Conservation (phyloP, 2,797 vertebrate species). For the Sebastes matsubarae region DNA sequence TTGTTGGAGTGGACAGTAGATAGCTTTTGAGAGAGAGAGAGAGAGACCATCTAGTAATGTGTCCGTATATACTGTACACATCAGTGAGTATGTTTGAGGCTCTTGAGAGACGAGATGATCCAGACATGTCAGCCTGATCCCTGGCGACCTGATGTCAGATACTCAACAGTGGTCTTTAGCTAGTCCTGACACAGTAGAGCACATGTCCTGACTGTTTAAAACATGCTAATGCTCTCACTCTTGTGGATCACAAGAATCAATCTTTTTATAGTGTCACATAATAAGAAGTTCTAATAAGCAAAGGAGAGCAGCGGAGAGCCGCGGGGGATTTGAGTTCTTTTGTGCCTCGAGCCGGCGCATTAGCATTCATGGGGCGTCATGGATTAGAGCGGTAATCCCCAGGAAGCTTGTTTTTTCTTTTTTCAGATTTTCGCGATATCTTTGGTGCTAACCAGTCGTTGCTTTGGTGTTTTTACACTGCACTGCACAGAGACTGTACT, state of each 20-base stretch:
- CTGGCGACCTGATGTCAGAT: constrained; percentile 22
- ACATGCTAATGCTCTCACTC: constrained; percentile 37
- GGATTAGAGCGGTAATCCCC: constrained; percentile 67
- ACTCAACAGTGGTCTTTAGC: background rate
- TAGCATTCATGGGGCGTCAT: constrained; percentile 59
- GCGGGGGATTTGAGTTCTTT: constrained; percentile 47
- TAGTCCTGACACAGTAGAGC: constrained; percentile 12
- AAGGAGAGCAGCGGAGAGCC: constrained; percentile 36
- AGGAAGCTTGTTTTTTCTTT: constrained; percentile 43
- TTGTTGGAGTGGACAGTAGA: constrained; percentile 43
- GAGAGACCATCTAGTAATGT: background rate
- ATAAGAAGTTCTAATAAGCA: constrained; percentile 50
- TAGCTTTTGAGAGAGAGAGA: background rate
- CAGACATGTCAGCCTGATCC: constrained; percentile 9
- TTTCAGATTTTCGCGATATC: constrained; percentile 44
- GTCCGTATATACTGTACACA: background rate
- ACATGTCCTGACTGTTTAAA: constrained; percentile 27
- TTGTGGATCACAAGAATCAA: constrained; percentile 33
- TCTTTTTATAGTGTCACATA: constrained; percentile 44
- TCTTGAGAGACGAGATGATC: constrained; percentile 24
- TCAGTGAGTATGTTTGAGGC: background rate
- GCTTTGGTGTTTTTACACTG: constrained; percentile 33
- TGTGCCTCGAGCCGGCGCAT: constrained; percentile 47
- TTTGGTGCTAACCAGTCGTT: constrained; percentile 41
- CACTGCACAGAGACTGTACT: constrained; percentile 7